Evolutionary conservation across 2,888 invertebrate species (phyloP), one percentile per base, ranked within the genome.

Genomic region (Tenthredo mesomela): DNA sequence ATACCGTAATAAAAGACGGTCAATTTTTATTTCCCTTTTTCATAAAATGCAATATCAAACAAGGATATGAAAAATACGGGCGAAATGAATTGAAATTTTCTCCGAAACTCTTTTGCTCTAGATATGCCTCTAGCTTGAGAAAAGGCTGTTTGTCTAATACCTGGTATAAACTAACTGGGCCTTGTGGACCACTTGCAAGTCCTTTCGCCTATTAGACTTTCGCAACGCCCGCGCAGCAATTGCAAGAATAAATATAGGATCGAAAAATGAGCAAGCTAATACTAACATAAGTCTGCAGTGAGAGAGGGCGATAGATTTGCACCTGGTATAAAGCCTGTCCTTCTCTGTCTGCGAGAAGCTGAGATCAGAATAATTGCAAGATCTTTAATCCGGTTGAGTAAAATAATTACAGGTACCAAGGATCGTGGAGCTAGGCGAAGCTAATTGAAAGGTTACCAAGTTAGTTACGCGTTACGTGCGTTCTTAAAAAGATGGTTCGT

Each of bases 381-480:
- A 82, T 82, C 82, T 82, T 82, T 82, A 82, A 67, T 70, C 82
- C 82, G 43, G 47, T 10, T 2, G 40, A 18, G 82, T 67, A 67
- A 82, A 67, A 82, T 70, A 82, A 82, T 82, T 82, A 82, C 47
- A 43, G 47, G 33, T 54, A 61, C 40, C 47, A 15, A 47, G 18
- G 67, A 82, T 70, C 82, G 67, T 29, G 47, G 10, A 70, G 67
- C 82, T 50, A 47, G 70, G 82, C 47, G 29, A 29, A 47, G 7
- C 10, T 82, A 82, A 82, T 82, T 82, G 82, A 82, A 82, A 82
- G 82, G 50, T 82, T 82, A 82, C 82, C 67, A n/a, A 82, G 67
- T 82, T 70, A 70, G 82, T 70, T 82, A 82, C 82, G 82, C 70
- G 82, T 70, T 82, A 70, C 80, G 82, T 82, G 82, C 82, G 82